Base-by-base conservation (phyloP, 2,113 vertebrate species). In the Accipiter virgatus region DNA sequence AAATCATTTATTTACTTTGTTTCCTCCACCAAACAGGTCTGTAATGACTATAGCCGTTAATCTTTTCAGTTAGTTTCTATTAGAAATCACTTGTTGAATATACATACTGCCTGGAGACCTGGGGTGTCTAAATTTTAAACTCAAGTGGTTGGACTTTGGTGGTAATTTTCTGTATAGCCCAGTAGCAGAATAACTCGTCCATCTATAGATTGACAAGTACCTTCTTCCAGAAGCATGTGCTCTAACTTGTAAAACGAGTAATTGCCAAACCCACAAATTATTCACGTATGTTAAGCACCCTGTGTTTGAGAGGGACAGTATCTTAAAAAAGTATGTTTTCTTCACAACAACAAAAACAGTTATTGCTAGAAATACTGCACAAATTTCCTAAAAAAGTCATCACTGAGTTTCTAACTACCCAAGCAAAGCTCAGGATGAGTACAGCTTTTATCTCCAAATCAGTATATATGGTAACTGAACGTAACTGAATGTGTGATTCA, bases 71-170 rank as follows among this genome's bases (percentile, higher is more conserved):
- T 34, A 52, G 2, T 58, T 89, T 56, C 34, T 58, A 16, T 52
- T 63, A 78, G 36, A 92, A 81, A 52, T 53, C 23, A 56, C 7
- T 81, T 81, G 13, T 45, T 75, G 42, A 67, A 56, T 22, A 56
- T 12, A 27, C 4, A 47, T 6, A 40, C 13, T 32, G 4, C 50
- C 65, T 9, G 13, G 43, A 85, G 16, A 32, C 34, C 7, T 32
- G 7, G 5, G 13, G 2, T 75, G 42, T 53, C 17, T 61, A 58
- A 53, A 40, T 31, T 45, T 53, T 36, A 58, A 71, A 29, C 12
- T 16, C 27, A 32, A 36, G 25, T 17, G 1, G 1, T 31, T 58
- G 9, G 13, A 59, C 5, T 45, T 16, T 15, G 1, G 2, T 38
- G 6, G 8, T 36, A 74, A 62, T 66, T 81, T 87, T 81, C 9